Conservation (phyloP, 2,888 invertebrate species). For the Lithophane leautieri region DNA sequence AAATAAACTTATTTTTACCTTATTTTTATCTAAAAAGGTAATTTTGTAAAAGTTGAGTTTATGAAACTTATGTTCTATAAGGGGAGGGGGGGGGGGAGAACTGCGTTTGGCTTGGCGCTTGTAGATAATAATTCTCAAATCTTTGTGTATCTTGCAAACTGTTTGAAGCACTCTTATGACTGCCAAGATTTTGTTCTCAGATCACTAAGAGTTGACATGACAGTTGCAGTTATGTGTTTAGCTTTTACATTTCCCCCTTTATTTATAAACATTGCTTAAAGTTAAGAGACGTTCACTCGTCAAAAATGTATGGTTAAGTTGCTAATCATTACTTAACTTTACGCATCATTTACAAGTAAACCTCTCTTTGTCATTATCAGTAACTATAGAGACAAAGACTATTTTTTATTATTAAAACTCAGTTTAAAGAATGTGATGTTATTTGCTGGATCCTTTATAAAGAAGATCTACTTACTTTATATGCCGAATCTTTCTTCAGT, state of each 20-base stretch:
- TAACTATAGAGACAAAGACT: neutral
- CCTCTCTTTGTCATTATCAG: neutral
- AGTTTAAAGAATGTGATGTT: neutral
- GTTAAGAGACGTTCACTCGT: too few relatives aligned
- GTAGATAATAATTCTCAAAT: neutral
- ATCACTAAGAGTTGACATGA: neutral
- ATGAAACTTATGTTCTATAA: neutral
- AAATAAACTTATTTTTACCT: neutral
- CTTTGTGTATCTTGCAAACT: neutral
- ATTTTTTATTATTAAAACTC: too few relatives aligned
- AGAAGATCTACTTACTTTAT: slow-evolving; percentile 77
- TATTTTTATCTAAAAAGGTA: too few relatives aligned
- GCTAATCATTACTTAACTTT: too few relatives aligned
- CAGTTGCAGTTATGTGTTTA: neutral
- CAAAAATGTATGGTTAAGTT: too few relatives aligned
- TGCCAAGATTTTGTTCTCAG: neutral
- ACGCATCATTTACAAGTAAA: too few relatives aligned
- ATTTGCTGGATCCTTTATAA: neutral
- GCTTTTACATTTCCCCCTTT: neutral
- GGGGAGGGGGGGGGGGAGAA: too few relatives aligned
- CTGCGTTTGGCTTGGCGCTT: too few relatives aligned
- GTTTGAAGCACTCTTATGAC: neutral
- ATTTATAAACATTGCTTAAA: too few relatives aligned
- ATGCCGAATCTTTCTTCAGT: slow-evolving; percentile 93
- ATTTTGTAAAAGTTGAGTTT: neutral